phyloP scores from a whole-genome alignment of 2,888 invertebrate species.

The Empis livida region DNA sequence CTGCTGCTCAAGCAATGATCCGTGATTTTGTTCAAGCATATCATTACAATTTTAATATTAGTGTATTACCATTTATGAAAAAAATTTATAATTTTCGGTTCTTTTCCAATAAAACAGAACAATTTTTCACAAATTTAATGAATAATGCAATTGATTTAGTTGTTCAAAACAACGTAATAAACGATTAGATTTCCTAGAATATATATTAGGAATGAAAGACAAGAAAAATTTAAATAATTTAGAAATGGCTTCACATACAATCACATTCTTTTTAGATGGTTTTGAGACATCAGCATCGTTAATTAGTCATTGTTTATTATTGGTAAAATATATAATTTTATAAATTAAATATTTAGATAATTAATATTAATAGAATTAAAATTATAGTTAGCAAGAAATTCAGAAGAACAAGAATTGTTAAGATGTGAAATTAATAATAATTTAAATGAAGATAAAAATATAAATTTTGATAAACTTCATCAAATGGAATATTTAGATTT shows the following conservation, averaged over 20 bases:
- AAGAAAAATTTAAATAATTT: conserved; percentile 20
- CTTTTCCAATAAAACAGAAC: conserved; percentile 41
- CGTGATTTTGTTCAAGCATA: background rate
- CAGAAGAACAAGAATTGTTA: conserved; percentile 20
- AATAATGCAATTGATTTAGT: conserved; percentile 19
- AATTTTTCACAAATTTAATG: conserved; percentile 23
- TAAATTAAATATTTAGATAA: background rate
- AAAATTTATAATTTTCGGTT: conserved; percentile 11
- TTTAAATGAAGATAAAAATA: conserved; percentile 13
- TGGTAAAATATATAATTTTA: conserved; percentile 16
- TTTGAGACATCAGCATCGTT: conserved; percentile 28
- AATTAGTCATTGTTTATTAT: conserved; percentile 21
- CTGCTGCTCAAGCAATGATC: background rate
- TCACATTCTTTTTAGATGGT: conserved; percentile 32
- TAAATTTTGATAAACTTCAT: conserved; percentile 18
- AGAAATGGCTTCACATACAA: conserved; percentile 22
- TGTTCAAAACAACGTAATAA: conserved; percentile 18
- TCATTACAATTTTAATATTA: no score
- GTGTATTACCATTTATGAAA: background rate
- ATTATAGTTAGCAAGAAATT: conserved; percentile 21
- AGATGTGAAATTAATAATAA: conserved; percentile 19
- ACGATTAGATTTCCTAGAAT: conserved; percentile 28
- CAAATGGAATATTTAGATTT: conserved; percentile 26
- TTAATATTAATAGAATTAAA: background rate
- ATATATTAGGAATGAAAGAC: conserved; percentile 23